Evolutionary conservation across 2,888 invertebrate species (phyloP).

Genomic region (Ypsolopha scabrella): DNA sequence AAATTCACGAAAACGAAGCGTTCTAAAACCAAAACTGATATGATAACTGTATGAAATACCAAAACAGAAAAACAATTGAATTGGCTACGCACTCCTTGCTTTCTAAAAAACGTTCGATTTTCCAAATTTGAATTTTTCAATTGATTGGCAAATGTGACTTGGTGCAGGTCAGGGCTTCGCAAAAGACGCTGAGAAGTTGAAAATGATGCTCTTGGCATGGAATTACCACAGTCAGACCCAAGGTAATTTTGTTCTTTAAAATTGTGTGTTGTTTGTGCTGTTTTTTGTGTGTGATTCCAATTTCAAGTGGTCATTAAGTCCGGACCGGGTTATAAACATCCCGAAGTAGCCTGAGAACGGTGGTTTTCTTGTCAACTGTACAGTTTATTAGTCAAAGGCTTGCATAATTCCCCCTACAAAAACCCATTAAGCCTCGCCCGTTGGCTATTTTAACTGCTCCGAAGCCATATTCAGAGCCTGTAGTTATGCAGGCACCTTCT

Average conservation of each 20-base stretch:
- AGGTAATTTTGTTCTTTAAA: conserved; percentile 50
- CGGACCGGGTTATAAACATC: not conserved
- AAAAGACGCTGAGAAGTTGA: conserved; percentile 90
- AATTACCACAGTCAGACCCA: conserved; percentile 86
- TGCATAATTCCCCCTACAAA: conserved; percentile 35
- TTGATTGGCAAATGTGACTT: conserved; percentile 65
- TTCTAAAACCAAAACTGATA: conserved; percentile 10
- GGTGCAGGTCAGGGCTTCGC: conserved; percentile 71
- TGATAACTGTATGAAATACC: conserved; percentile 31
- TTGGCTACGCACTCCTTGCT: conserved; percentile 30
- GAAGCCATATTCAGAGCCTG: conserved; percentile 44
- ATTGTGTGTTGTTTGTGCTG: not conserved
- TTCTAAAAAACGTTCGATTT: conserved; percentile 14
- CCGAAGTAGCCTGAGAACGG: not conserved
- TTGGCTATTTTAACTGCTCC: conserved; percentile 45
- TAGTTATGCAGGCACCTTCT: conserved; percentile 27
- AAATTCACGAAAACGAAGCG: not conserved
- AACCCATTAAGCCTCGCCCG: conserved; percentile 15
- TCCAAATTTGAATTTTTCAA: conserved; percentile 38
- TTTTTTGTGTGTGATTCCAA: not conserved
- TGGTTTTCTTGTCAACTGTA: conserved; percentile 19
- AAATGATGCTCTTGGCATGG: conserved; percentile 90
- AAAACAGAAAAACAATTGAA: conserved; percentile 15
- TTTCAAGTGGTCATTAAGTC: not conserved
- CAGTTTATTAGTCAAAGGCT: conserved; percentile 15